These are phyloP conservation scores for Polypedilum pembai DNA, from an alignment of 1,140 invertebrate species.

Conservation along the genomic window DNA sequence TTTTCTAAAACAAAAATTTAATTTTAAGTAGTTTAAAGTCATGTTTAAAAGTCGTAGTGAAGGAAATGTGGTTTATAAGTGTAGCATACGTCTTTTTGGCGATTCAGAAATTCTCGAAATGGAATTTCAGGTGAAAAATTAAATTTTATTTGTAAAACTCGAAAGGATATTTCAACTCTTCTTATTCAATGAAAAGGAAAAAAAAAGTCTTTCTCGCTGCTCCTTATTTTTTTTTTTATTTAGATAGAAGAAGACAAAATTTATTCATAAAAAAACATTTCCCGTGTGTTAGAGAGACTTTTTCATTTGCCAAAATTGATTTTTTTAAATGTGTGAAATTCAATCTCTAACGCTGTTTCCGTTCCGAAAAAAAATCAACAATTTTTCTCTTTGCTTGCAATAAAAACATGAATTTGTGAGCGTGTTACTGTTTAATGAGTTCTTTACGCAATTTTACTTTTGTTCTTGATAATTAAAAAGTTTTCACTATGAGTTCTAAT, in stretches of 20 bases:
- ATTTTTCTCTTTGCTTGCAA: background rate
- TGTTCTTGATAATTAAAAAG: background rate
- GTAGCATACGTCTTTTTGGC: constrained; percentile 86
- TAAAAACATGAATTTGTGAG: background rate
- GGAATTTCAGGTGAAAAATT: constrained; percentile 79
- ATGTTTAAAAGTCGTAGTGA: constrained; percentile 66
- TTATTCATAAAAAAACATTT: constrained; percentile 27
- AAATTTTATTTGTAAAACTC: background rate
- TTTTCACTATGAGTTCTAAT: background rate
- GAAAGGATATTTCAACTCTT: constrained; percentile 5
- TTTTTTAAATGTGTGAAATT: background rate
- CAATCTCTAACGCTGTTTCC: background rate
- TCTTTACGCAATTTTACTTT: background rate
- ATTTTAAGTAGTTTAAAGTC: constrained; percentile 29
- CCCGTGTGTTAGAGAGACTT: too few relatives aligned
- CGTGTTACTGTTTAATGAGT: background rate
- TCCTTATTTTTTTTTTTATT: constrained; percentile 27
- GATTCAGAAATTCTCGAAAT: constrained; percentile 91
- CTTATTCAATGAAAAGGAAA: background rate
- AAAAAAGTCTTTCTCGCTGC: background rate
- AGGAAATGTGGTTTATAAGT: constrained; percentile 81
- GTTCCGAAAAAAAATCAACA: background rate
- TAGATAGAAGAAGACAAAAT: constrained; percentile 33
- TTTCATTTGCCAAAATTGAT: too few relatives aligned
- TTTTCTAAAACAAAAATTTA: constrained; percentile 12